A percentile compares a stretch with the other conserved stretches of the same genome.
phyloP scores from a whole-genome alignment of 2,888 invertebrate genomes.

The Lasioglossum malachurum region DNA sequence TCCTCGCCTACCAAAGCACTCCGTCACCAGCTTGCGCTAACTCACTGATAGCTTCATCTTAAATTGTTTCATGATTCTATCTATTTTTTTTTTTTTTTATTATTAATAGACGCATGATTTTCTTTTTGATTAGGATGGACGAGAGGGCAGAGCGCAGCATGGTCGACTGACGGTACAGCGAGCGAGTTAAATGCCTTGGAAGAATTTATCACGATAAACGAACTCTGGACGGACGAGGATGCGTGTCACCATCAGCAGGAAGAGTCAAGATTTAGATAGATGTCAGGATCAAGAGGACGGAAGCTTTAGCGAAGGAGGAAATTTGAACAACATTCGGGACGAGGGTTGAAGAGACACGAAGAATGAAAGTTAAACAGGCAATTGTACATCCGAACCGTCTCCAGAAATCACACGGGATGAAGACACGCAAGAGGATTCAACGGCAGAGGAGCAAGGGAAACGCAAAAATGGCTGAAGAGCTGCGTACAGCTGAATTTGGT shows the following conservation, averaged over 20 bases:
- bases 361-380: slow-evolving; percentile 40
- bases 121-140: slow-evolving; percentile 80
- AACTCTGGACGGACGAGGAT: slow-evolving; percentile 67
- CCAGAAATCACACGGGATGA: slow-evolving; percentile 54
- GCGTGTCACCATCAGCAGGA: slow-evolving; percentile 48
- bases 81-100: not conserved
- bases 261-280: slow-evolving; percentile 55
- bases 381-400: slow-evolving; percentile 54
- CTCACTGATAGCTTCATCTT: slow-evolving; percentile 17
- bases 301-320: not conserved
- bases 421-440: slow-evolving; percentile 44
- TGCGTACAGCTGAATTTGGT: slow-evolving; percentile 71
- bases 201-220: slow-evolving; percentile 69
- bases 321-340: not conserved
- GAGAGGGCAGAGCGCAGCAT: slow-evolving; percentile 83
- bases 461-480: slow-evolving; percentile 46
- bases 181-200: slow-evolving; percentile 74
- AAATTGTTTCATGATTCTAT: not conserved
- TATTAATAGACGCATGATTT: slow-evolving; percentile 40
- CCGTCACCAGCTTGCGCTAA: slow-evolving; percentile 40
- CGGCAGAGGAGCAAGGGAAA: slow-evolving; percentile 51
- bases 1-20: slow-evolving; percentile 16
- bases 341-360: not conserved
- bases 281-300: not conserved
- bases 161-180: slow-evolving; percentile 83